These are phyloP conservation scores for Syritta pipiens DNA, from an alignment of 2,888 invertebrate genomes.

Conservation along the genomic window DNA sequence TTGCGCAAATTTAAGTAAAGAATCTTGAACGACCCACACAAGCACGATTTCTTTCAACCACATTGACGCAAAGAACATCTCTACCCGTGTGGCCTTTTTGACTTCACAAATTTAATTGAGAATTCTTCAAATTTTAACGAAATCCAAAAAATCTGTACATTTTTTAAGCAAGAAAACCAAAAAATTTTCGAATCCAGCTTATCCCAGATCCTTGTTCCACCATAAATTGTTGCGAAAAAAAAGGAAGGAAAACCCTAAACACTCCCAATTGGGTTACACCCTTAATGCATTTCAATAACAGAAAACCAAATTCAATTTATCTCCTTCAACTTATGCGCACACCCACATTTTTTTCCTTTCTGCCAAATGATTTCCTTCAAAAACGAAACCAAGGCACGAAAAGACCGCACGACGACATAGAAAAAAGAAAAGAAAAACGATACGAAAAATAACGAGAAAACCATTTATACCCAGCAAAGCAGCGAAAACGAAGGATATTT, in stretches of 20 bases:
- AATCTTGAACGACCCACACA: too few species aligned
- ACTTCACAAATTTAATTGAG: too few species aligned
- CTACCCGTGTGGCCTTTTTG: too few species aligned
- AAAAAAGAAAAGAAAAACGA: constrained; percentile 15
- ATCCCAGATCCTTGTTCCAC: too few species aligned
- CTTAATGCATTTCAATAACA: constrained; percentile 57
- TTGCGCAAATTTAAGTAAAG: too few species aligned
- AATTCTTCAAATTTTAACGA: too few species aligned
- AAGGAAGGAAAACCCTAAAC: constrained; percentile 15
- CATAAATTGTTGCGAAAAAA: too few species aligned
- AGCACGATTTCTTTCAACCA: too few species aligned
- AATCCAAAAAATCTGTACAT: too few species aligned
- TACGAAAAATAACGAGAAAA: constrained; percentile 39
- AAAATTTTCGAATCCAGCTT: too few species aligned
- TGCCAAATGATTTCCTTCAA: constrained; percentile 31
- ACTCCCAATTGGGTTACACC: constrained; percentile 57
- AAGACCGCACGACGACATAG: neutral
- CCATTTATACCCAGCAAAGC: constrained; percentile 43
- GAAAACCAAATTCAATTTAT: constrained; percentile 62
- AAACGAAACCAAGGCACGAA: neutral
- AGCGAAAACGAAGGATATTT: constrained; percentile 60
- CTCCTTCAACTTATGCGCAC: constrained; percentile 52
- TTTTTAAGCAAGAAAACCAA: too few species aligned
- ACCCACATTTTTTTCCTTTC: constrained; percentile 37
- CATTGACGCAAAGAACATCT: too few species aligned